A percentile compares a stretch with the other conserved stretches of the same genome.
phyloP scores from a whole-genome alignment of 1,140 invertebrate genomes.

The Drosophila takahashii region DNA sequence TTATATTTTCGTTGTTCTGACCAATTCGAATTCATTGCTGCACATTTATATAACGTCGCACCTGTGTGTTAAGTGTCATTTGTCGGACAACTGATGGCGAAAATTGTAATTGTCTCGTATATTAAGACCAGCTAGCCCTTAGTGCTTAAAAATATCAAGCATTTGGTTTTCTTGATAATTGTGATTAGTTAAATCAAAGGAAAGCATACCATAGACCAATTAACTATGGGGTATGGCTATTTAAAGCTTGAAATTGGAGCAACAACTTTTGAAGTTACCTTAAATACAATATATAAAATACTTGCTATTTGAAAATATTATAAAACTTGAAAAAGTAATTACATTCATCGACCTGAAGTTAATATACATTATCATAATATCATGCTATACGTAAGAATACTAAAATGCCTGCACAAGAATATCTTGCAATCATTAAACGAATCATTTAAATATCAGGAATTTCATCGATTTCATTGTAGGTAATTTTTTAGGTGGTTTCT shows the following conservation, averaged over 20 bases:
- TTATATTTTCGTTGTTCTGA: constrained; percentile 12
- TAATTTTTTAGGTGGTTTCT: too few relatives aligned
- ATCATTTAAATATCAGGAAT: too few relatives aligned
- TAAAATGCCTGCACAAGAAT: too few relatives aligned
- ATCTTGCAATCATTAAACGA: too few relatives aligned
- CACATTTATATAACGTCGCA: constrained; percentile 38
- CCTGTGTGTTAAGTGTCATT: constrained; percentile 45
- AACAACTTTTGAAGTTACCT: neutral
- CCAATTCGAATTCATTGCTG: constrained; percentile 18
- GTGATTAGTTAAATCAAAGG: too few relatives aligned
- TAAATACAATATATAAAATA: neutral
- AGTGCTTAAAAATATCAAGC: constrained; percentile 10
- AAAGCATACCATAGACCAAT: too few relatives aligned
- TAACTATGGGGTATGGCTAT: neutral
- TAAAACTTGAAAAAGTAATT: neutral
- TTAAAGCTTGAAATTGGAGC: neutral
- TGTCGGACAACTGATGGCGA: constrained; percentile 33
- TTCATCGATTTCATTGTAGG: too few relatives aligned
- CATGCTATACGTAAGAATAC: neutral
- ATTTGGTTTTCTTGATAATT: neutral
- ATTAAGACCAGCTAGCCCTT: constrained; percentile 22
- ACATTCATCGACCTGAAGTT: neutral
- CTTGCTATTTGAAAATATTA: neutral
- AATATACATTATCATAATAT: neutral
- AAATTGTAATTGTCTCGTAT: constrained; percentile 13